Base-by-base conservation (phyloP, 2,888 invertebrate species). In the Standfussiana lucernea region DNA sequence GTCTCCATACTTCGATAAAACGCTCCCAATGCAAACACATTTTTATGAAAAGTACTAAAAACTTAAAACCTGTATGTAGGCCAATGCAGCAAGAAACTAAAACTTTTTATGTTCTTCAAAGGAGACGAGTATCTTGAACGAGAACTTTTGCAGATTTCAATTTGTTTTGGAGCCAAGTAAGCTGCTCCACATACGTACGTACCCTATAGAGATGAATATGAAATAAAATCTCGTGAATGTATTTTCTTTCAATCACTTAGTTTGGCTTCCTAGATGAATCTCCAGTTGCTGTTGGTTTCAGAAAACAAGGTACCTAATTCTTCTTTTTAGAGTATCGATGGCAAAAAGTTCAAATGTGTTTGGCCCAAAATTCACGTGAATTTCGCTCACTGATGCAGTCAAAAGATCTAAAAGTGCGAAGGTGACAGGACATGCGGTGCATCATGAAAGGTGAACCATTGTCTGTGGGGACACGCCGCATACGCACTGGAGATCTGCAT, bases 161-260 rank as follows among this genome's bases (percentile, higher is more conserved):
- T 82, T 82, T 80, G 61, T 79, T 83, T 83, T 83, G 70, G 80
- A 82, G 82, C 82, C 69, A 83, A 83, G 75, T 80, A 72, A 80
- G 80, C 80, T 83, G 64, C n/a, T 75, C 76, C 59, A 56, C 65
- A 64, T 35, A 65, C 28, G 66, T n/a, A n/a, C 53, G 50, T n/a
- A n/a, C 32, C 18, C n/a, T 42, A 53, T 21, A 37, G 24, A 28
- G 32, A 42, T 10, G 47, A 18, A 32, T 70, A 28, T 40, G n/a
- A 53, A 61, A 83, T 79, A 70, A 72, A 83, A 83, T 80, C 40
- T 72, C 61, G 37, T 62, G 76, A 83, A 50, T 65, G 71, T 66
- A 61, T 42, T 40, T 65, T 79, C 70, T 45, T 82, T 62, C 40
- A 53, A 45, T 73, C 50, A 47, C 32, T 67, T 61, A 24, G 40